Percentiles rank a stretch among this genome's conserved stretches.
phyloP scores from a whole-genome alignment of 2,797 vertebrate genomes.

The Gadopsis bispinosus region DNA sequence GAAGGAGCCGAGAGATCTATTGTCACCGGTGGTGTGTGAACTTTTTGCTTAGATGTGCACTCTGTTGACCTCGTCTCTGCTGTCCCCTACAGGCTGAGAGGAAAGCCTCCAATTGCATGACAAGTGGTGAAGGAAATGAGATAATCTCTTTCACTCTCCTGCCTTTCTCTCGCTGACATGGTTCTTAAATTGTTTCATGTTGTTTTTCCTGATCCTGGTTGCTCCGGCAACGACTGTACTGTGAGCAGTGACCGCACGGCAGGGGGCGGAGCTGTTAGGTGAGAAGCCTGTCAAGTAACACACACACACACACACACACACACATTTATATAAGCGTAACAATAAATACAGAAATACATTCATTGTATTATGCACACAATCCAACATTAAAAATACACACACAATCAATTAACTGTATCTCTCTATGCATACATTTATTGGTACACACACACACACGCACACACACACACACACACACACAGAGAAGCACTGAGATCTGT shows the following conservation, averaged over 20 bases:
- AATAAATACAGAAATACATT: conserved; percentile 1
- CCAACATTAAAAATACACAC: background rate
- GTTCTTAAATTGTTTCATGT: conserved; percentile 77
- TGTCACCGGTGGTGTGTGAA: conserved; percentile 30
- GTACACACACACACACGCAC: conserved; percentile 21
- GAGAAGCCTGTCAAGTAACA: conserved; percentile 67
- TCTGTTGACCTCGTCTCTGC: conserved; percentile 54
- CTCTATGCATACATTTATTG: too few relatives aligned
- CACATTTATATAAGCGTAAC: background rate
- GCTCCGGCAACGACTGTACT: conserved; percentile 67
- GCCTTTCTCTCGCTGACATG: conserved; percentile 70
- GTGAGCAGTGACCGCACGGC: conserved; percentile 72
- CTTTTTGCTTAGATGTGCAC: conserved; percentile 25
- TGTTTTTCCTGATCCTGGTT: conserved; percentile 81
- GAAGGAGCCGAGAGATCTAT: conserved; percentile 6
- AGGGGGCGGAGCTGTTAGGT: conserved; percentile 75
- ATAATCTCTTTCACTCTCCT: conserved; percentile 70
- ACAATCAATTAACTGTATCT: background rate
- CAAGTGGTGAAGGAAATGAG: conserved; percentile 73
- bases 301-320: conserved; percentile 16
- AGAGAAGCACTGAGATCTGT: conserved; percentile 12
- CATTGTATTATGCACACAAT: background rate
- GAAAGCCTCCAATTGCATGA: conserved; percentile 61
- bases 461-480: conserved; percentile 29
- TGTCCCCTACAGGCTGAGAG: conserved; percentile 57